A percentile compares a stretch with the other conserved stretches of the same genome.
phyloP scores from a whole-genome alignment of 1,140 invertebrate genomes.

The Brachionus manjavacas region DNA sequence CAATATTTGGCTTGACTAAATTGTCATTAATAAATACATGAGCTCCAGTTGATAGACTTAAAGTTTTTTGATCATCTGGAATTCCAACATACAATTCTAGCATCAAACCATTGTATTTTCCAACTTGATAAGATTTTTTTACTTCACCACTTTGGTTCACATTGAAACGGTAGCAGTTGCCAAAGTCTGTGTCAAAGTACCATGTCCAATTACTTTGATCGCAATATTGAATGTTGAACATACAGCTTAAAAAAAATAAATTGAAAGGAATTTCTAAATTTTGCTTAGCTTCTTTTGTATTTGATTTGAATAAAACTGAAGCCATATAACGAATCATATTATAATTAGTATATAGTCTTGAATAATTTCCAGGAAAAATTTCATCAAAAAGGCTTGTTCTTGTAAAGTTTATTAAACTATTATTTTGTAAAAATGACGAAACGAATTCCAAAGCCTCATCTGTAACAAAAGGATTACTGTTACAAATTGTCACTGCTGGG shows the following conservation, averaged over 20 bases:
- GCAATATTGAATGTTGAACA: not conserved
- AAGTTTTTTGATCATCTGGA: not conserved
- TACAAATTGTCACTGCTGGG: not conserved
- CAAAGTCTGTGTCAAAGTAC: not conserved
- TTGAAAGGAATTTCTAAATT: too few relatives aligned
- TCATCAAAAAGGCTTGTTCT: not conserved
- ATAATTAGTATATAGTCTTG: not conserved
- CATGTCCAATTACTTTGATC: not conserved
- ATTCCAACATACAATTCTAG: not conserved
- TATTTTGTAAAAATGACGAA: not conserved
- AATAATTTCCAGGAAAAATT: not conserved
- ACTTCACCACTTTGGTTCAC: not conserved
- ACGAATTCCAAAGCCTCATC: not conserved
- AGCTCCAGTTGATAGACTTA: not conserved
- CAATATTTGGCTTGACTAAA: not conserved
- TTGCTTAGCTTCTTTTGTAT: not conserved
- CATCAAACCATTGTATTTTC: not conserved
- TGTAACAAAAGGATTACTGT: not conserved
- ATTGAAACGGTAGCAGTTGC: not conserved
- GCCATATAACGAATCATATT: not conserved
- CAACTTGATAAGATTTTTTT: not conserved
- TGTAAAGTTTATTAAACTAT: not conserved
- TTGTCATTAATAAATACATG: conserved; percentile 7
- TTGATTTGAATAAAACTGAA: not conserved
- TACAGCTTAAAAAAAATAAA: not conserved